These are phyloP conservation scores for Ceratosolen solmsi DNA, from an alignment of 1,140 invertebrate species.

Conservation along the genomic window DNA sequence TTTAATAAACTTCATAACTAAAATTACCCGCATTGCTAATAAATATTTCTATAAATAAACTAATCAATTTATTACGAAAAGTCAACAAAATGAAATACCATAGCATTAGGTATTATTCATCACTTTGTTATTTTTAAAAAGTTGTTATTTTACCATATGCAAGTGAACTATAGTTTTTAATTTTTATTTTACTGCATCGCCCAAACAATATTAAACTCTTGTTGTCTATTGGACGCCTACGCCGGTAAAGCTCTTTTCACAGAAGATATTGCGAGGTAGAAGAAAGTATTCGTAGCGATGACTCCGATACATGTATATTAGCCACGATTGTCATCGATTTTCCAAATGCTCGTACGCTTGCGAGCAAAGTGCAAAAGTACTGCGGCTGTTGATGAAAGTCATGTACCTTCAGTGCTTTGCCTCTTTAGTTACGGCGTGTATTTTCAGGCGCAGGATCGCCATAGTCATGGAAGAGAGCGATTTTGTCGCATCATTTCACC, in stretches of 20 bases:
- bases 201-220: too few species aligned
- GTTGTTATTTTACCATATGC: too few species aligned
- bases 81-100: not conserved
- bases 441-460: too few species aligned
- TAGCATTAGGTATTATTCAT: too few species aligned
- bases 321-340: not conserved
- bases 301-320: not conserved
- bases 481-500: slow-evolving; percentile 40
- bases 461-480: not conserved
- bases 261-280: not conserved
- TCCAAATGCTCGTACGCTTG: not conserved
- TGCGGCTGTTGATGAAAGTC: not conserved
- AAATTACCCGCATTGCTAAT: not conserved
- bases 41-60: not conserved
- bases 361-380: not conserved
- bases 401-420: too few species aligned
- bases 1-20: not conserved
- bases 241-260: not conserved
- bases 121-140: too few species aligned
- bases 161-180: too few species aligned
- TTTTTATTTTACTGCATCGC: too few species aligned
- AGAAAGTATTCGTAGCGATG: slow-evolving; percentile 1
- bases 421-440: too few species aligned
- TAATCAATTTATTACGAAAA: not conserved
- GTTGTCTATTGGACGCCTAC: not conserved